Base-by-base conservation (phyloP, 1,140 invertebrate genomes). In the Drosophila rhopaloa region DNA sequence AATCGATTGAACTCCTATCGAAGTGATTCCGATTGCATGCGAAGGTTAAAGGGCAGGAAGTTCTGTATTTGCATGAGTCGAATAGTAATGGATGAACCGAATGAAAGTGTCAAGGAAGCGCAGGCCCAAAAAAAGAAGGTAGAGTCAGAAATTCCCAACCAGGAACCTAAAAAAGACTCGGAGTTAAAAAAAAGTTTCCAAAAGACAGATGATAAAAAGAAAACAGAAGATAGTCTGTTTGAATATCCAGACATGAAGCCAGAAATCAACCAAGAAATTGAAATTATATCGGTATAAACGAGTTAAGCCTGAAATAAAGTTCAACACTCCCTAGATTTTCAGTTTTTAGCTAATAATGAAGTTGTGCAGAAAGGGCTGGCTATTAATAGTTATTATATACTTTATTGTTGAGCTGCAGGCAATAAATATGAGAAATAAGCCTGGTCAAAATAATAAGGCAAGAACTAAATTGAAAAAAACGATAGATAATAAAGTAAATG, bases 21-120 rank as follows among this genome's bases (percentile, higher is more conserved):
- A 24, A 41, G 14, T 7, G 44, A 59, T 50, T 58, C 63, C 16
- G 11, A 50, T 0, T 66, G 55, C 37, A 29, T 59, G 44, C 11
- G 35, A 1, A 46, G 37, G 11, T 8, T 50, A 10, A 19, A 8
- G 19, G 61, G 61, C 29, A 46, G 32, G 11, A 65, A 50, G 44
- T 48, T 58, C 7, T 59, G 44, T 13, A 32, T 63, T n/a, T 75
- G 65, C 41, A 32, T 8, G 14, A 44, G 0, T 2, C 40, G n/a
- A 40, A 40, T 14, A 11, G 9, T 55, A 6, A 13, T 24, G 11
- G 1, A 8, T 19, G 8, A 13, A n/a, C 4, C 11, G n/a, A 41
- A 38, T 2, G 13, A 13, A 8, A 24, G 0, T 11, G 44, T 0
- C 5, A 27, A 46, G 4, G 57, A 32, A 32, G 11, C n/a, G 8